A percentile compares a stretch with the other conserved stretches of the same genome.
These are phyloP conservation scores for Xylocampa areola DNA, from an alignment of 2,888 invertebrate species.

Conservation along the genomic window DNA sequence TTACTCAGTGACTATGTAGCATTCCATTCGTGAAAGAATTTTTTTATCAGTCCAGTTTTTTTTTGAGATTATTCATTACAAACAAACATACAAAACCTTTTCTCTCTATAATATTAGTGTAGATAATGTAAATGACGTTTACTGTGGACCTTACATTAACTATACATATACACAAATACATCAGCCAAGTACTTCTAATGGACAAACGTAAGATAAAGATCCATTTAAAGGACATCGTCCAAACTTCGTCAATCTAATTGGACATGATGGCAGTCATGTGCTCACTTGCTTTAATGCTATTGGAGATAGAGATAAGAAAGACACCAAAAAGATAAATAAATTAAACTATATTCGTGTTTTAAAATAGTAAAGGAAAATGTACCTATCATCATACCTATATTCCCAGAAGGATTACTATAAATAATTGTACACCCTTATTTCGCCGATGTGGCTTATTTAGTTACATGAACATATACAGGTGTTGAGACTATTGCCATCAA, in stretches of 20 bases:
- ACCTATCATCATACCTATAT: no score
- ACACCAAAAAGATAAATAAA: constrained; percentile 14
- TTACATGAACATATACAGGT: no score
- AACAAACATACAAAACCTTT: no score
- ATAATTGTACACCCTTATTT: no score
- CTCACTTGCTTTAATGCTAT: constrained; percentile 8
- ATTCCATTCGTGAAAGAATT: no score
- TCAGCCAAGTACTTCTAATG: constrained; percentile 1
- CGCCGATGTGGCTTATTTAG: no score
- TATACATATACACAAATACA: neutral
- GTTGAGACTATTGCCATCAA: no score
- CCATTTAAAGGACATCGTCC: constrained; percentile 14
- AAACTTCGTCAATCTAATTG: constrained; percentile 27
- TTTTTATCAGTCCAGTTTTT: no score
- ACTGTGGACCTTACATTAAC: constrained; percentile 1
- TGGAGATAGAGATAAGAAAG: constrained; percentile 2
- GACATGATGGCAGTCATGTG: constrained; percentile 8
- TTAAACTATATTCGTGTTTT: neutral
- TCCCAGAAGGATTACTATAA: constrained; percentile 15
- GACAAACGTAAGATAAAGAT: constrained; percentile 16
- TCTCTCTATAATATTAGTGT: no score
- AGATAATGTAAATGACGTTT: no score
- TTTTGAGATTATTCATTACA: no score
- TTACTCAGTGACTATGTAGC: no score
- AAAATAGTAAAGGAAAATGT: constrained; percentile 7